Evolutionary conservation across 2,797 vertebrate genomes (phyloP), one percentile per base, ranked within the genome.

Genomic region (Capromys pilorides): DNA sequence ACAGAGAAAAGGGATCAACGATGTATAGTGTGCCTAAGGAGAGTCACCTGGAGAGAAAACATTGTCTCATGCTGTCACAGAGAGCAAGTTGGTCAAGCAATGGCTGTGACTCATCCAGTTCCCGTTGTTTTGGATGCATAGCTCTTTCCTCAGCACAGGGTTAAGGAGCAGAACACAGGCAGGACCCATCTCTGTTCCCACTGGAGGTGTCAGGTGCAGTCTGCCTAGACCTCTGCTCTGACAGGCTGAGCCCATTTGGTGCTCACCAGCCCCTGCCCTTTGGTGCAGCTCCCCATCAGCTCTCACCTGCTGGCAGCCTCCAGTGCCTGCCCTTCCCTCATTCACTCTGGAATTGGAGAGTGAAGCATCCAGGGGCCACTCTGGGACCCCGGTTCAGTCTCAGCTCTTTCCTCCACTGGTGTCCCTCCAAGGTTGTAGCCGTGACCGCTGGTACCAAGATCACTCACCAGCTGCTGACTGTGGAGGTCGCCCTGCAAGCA

Each of bases 201-300:
- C 71, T 22, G 67, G 28, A 33, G 33, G 7, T 69, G n/a, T 22
- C 19, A 10, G 11, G 69, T 1, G 36, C 36, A 12, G 21, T 14
- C 69, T 8, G 71, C 21, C 36, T 67, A 33, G 9, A 26, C 71
- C 71, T 11, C 36, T 36, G 19, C 69, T 41, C 71, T 36, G 69
- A 10, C 9, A 12, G 8, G 22, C 10, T 36, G 8, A 1, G 33
- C 33, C 71, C 1, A 5, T 10, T 13, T 24, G 2, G 39, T 6
- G 39, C 36, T 41, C 71, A 21, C 69, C 36, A 24, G 71, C 71
- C 36, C 14, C 71, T 26, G 71, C 39, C 21, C 36, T 10, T 26
- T 19, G 2, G 36, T 4, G 19, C 31, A 13, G 6, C 66, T 14
- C 21, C 67, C n/a, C 67, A 6, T 39, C 9, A 2, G 36, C 39